Conservation (phyloP, 2,888 invertebrate genomes). For the Odontocolon sp. region DNA sequence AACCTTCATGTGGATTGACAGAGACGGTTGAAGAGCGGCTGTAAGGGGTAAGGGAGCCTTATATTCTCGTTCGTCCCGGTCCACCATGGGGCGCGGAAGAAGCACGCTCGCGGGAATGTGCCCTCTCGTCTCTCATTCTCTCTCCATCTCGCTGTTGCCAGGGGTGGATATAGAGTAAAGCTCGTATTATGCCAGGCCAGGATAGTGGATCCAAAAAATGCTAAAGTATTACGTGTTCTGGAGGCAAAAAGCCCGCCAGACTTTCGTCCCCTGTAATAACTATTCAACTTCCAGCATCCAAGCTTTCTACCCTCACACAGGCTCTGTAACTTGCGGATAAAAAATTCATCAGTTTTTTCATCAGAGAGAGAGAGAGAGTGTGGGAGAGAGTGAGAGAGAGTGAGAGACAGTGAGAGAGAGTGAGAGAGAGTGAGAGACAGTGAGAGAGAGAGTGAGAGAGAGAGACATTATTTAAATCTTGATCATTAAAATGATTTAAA, state of each 20-base stretch:
- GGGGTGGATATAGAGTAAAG: conserved; percentile 28
- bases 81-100: conserved; percentile 5
- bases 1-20: conserved; percentile 34
- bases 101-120: conserved; percentile 10
- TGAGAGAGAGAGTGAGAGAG: too few species aligned
- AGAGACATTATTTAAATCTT: too few species aligned
- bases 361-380: background rate
- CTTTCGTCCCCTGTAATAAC: conserved; percentile 26
- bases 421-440: too few species aligned
- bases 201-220: conserved; percentile 23
- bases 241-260: background rate
- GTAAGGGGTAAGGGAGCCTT: background rate
- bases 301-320: conserved; percentile 6
- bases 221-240: conserved; percentile 21
- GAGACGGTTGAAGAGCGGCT: background rate
- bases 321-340: background rate
- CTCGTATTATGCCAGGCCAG: conserved; percentile 40
- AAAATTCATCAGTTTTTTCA: conserved; percentile 4
- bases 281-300: conserved; percentile 1
- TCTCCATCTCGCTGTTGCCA: conserved; percentile 13
- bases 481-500: too few species aligned
- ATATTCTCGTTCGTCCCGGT: conserved; percentile 15
- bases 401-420: too few species aligned
- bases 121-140: too few species aligned
- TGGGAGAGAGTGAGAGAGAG: background rate